Evolutionary conservation across 2,888 invertebrate genomes (phyloP).

Genomic region (Girardia tigrina): DNA sequence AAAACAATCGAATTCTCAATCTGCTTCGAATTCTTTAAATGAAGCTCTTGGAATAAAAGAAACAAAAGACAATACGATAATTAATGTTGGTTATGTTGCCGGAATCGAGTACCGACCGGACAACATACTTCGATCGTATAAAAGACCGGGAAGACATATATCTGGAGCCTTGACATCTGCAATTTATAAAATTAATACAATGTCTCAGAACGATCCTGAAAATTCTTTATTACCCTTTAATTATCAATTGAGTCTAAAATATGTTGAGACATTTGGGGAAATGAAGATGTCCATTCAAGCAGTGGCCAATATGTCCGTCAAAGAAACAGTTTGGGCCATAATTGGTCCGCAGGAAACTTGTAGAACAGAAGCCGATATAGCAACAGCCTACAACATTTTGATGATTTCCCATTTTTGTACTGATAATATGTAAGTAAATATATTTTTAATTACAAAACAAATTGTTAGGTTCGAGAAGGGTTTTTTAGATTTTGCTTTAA

Average conservation of each 20-base stretch:
- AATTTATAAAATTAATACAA: conserved; percentile 26
- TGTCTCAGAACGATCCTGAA: background rate
- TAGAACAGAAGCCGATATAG: conserved; percentile 28
- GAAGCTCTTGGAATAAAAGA: background rate
- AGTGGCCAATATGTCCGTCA: conserved; percentile 15
- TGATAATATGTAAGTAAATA: conserved; percentile 28
- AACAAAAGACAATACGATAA: conserved; percentile 2
- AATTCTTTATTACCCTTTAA: background rate
- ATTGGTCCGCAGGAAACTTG: conserved; percentile 31
- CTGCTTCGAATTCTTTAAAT: background rate
- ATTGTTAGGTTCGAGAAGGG: too few relatives aligned
- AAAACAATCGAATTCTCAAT: background rate
- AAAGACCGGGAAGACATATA: background rate
- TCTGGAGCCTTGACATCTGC: conserved; percentile 31
- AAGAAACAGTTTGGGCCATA: conserved; percentile 24
- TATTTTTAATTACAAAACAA: too few relatives aligned
- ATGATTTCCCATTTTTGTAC: conserved; percentile 32
- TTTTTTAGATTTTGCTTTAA: too few relatives aligned
- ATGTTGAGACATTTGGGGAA: conserved; percentile 28
- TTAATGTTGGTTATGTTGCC: conserved; percentile 17
- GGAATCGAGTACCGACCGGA: background rate
- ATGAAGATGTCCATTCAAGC: conserved; percentile 14
- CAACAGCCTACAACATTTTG: conserved; percentile 25
- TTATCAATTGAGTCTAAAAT: conserved; percentile 23
- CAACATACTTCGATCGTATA: background rate